phyloP scores from a whole-genome alignment of 1,140 invertebrate genomes.

The Aricia agestis region DNA sequence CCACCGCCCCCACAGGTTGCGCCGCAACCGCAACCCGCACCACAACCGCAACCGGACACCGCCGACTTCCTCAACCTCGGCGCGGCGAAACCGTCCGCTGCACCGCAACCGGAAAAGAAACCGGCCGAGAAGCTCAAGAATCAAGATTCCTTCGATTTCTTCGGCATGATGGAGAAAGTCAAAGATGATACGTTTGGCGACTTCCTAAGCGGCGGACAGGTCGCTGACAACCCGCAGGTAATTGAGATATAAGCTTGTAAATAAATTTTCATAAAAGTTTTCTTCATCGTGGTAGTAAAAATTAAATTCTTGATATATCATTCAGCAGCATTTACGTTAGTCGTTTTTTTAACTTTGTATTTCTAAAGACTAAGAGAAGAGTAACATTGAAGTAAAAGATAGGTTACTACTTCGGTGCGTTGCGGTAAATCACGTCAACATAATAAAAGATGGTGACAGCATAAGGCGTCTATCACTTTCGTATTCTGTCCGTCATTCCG shows the following conservation, averaged over 20 bases:
- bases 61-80: slow-evolving; percentile 56
- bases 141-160: slow-evolving; percentile 71
- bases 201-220: slow-evolving; percentile 58
- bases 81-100: slow-evolving; percentile 10
- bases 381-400: too few species aligned
- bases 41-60: slow-evolving; percentile 26
- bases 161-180: slow-evolving; percentile 66
- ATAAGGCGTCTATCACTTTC: too few species aligned
- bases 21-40: slow-evolving; percentile 9
- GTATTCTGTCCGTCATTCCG: too few species aligned
- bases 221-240: slow-evolving; percentile 45
- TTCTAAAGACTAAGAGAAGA: too few species aligned
- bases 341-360: too few species aligned
- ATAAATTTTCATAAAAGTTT: neutral
- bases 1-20: slow-evolving; percentile 25
- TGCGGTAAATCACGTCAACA: too few species aligned
- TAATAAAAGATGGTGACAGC: too few species aligned
- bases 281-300: too few species aligned
- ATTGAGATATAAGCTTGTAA: neutral
- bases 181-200: slow-evolving; percentile 59
- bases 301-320: too few species aligned
- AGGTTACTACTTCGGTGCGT: too few species aligned
- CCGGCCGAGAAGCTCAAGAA: slow-evolving; percentile 44
- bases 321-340: too few species aligned
- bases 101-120: slow-evolving; percentile 30